These are phyloP conservation scores for Sylvia borin DNA, from an alignment of 2,797 vertebrate genomes.

Conservation along the genomic window DNA sequence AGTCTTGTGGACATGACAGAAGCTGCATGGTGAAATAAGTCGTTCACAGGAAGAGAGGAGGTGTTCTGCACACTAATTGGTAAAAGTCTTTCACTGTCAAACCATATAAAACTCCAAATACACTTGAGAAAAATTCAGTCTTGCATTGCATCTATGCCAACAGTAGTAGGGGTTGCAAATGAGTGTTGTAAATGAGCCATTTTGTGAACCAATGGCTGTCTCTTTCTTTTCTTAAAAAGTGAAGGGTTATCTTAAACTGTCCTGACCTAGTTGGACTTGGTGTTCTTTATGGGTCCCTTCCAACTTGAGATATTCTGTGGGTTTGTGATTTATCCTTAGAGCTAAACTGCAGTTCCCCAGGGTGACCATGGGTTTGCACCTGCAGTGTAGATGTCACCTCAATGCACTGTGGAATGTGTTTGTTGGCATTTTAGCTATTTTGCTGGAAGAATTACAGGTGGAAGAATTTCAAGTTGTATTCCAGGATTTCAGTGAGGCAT, in stretches of 20 bases:
- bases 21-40: neutral
- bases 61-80: neutral
- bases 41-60: neutral
- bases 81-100: neutral
- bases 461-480: neutral
- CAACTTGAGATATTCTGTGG: neutral
- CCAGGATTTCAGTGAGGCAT: neutral
- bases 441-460: neutral
- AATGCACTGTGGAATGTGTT: neutral
- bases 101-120: neutral
- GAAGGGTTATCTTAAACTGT: neutral
- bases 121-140: neutral
- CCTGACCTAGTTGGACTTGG: neutral
- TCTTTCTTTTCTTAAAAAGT: neutral
- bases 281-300: neutral
- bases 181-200: neutral
- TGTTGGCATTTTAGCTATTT: slow-evolving; percentile 1
- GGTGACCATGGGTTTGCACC: neutral
- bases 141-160: neutral
- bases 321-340: neutral
- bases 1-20: neutral
- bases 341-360: neutral
- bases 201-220: neutral
- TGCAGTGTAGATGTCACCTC: neutral
- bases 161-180: neutral